Conservation (phyloP, 2,797 vertebrate genomes). For the Dryobates pubescens region DNA sequence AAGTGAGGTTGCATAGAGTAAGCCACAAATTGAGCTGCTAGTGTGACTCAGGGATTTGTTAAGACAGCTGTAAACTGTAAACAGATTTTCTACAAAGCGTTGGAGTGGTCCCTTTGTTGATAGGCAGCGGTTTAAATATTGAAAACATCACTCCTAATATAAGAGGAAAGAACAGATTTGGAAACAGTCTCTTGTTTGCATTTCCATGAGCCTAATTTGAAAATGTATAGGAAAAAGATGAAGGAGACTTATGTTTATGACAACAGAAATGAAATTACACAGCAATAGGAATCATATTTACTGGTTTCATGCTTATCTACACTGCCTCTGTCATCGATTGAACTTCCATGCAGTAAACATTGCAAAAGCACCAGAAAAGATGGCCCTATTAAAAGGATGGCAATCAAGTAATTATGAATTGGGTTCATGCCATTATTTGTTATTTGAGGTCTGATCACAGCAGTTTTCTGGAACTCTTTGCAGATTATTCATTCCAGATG, state of each 20-base stretch:
- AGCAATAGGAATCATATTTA: conserved; percentile 4
- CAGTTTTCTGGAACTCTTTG: not conserved
- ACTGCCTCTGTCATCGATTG: not conserved
- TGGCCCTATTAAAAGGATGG: not conserved
- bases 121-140: not conserved
- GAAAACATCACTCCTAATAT: not conserved
- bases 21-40: not conserved
- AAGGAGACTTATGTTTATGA: not conserved
- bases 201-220: not conserved
- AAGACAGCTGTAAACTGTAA: not conserved
- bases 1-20: not conserved
- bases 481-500: not conserved
- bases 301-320: not conserved
- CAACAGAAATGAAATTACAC: not conserved
- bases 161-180: not conserved
- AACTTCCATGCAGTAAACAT: not conserved
- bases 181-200: not conserved
- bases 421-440: not conserved
- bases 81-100: not conserved
- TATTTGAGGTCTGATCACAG: not conserved
- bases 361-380: not conserved
- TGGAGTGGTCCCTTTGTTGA: not conserved
- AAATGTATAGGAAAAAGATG: not conserved
- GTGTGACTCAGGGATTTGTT: not conserved
- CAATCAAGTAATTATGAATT: not conserved